Evolutionary conservation across 2,888 invertebrate genomes (phyloP).

Genomic region (Nomada flava): DNA sequence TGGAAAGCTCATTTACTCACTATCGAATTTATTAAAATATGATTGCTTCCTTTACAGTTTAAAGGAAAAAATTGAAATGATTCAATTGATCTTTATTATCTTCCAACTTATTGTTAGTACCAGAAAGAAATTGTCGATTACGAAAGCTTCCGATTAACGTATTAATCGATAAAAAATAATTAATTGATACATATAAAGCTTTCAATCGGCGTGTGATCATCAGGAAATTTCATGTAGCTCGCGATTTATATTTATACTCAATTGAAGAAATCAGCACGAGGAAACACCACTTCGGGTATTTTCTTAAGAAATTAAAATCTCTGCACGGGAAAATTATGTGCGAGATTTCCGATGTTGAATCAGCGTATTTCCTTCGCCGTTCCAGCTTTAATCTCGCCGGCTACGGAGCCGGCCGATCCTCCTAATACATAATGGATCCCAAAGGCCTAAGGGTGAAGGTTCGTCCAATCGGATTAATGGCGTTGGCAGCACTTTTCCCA

Average conservation of each 20-base stretch:
- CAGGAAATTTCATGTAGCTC: too few species aligned
- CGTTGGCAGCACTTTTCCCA: constrained; percentile 65
- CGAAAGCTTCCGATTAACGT: too few species aligned
- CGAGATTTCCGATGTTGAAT: constrained; percentile 59
- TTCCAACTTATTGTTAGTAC: too few species aligned
- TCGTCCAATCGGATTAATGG: constrained; percentile 75
- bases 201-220: too few species aligned
- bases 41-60: too few species aligned
- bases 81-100: too few species aligned
- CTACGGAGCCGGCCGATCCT: constrained; percentile 56
- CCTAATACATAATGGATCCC: constrained; percentile 75
- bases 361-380: constrained; percentile 58
- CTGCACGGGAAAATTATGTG: constrained; percentile 56
- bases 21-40: too few species aligned
- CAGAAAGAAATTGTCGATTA: too few species aligned
- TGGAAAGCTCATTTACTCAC: too few species aligned
- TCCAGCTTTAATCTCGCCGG: constrained; percentile 63
- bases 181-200: too few species aligned
- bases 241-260: not conserved
- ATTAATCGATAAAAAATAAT: too few species aligned
- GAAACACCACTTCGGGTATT: constrained; percentile 16
- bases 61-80: too few species aligned
- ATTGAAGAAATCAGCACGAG: not conserved
- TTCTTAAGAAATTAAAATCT: constrained; percentile 49
- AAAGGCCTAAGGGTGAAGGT: constrained; percentile 61